Percentiles rank a stretch among this genome's conserved stretches.
phyloP scores from a whole-genome alignment of 2,888 invertebrate species.

The Nomada goodeniana region DNA sequence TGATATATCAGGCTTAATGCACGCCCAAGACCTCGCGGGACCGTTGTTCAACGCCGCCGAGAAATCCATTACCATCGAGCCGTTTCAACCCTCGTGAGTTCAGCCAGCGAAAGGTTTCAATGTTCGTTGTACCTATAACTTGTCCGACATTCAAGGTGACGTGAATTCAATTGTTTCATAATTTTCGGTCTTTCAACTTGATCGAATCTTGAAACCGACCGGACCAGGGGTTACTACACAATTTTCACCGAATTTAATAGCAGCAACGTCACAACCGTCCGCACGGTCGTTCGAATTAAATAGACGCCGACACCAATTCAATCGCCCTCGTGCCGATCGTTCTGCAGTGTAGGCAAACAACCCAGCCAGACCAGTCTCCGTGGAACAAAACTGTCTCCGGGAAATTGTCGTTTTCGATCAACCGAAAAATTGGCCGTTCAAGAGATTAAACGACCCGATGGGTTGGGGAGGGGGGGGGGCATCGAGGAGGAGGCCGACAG shows the following conservation, averaged over 20 bases:
- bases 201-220: no score
- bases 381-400: neutral
- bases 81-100: constrained; percentile 31
- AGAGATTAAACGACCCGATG: constrained; percentile 19
- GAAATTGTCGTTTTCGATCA: constrained; percentile 3
- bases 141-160: neutral
- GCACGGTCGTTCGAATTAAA: neutral
- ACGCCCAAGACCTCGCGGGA: constrained; percentile 12
- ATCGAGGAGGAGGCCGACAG: neutral
- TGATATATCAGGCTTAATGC: constrained; percentile 57
- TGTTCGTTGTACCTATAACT: constrained; percentile 3
- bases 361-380: neutral
- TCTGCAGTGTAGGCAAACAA: neutral
- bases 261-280: no score
- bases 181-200: no score
- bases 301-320: neutral
- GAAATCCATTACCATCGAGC: constrained; percentile 51
- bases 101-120: constrained; percentile 4
- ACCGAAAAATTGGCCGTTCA: constrained; percentile 39
- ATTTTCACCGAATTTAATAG: no score
- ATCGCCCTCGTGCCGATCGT: neutral
- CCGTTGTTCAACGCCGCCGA: constrained; percentile 25
- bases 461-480: neutral
- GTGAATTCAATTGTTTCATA: no score
- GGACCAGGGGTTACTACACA: no score